A percentile compares a stretch with the other conserved stretches of the same genome.
These are phyloP conservation scores for Oedothorax gibbosus DNA, from an alignment of 1,140 invertebrate genomes.

Conservation along the genomic window DNA sequence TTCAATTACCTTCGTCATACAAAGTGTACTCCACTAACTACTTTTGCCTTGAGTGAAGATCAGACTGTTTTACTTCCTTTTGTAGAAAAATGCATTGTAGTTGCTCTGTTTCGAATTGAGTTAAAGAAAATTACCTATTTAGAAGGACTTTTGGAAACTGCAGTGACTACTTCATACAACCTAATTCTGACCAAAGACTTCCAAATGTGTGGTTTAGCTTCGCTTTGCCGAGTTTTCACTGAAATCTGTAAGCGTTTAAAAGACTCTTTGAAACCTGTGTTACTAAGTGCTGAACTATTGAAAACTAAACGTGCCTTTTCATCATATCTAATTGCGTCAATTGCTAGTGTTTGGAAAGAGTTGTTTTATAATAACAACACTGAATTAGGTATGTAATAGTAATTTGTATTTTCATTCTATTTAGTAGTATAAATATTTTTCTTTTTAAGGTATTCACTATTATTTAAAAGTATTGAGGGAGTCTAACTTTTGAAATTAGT, in stretches of 20 bases:
- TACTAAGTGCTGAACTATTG: neutral
- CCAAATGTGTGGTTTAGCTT: neutral
- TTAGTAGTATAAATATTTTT: too few species aligned
- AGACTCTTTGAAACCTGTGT: neutral
- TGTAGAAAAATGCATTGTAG: neutral
- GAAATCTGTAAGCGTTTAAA: neutral
- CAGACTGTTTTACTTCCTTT: neutral
- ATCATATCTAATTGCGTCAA: constrained; percentile 13
- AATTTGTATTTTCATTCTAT: too few species aligned
- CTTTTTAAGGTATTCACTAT: too few species aligned
- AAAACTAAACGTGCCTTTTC: neutral
- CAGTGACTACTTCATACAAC: neutral
- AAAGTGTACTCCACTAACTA: neutral
- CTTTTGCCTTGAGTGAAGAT: neutral
- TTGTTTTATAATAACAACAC: neutral
- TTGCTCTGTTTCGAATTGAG: constrained; percentile 1
- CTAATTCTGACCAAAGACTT: neutral
- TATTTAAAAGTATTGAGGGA: too few species aligned
- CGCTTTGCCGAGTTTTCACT: constrained; percentile 13
- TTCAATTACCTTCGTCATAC: neutral
- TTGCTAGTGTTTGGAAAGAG: constrained; percentile 16
- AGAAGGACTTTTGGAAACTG: neutral
- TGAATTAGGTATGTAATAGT: too few species aligned
- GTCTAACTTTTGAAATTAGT: too few species aligned
- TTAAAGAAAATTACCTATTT: neutral